Evolutionary conservation across 2,888 invertebrate species (phyloP), one percentile per base, ranked within the genome.

Genomic region (Caenorhabditis sp.): DNA sequence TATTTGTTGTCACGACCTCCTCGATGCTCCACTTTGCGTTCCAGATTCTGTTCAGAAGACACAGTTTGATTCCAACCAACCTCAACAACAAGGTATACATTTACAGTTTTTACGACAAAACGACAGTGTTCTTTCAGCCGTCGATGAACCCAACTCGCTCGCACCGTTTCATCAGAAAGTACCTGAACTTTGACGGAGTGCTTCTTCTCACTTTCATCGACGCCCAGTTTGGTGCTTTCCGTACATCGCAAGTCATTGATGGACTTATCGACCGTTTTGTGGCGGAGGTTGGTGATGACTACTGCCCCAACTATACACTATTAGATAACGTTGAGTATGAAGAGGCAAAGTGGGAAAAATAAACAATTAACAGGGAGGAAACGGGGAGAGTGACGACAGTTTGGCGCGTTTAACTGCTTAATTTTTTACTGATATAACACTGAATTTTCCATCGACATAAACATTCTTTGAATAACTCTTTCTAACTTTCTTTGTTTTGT

Each of bases 31-130:
- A 70, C 5, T 81, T 81, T 18, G 76, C 44, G 1, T 65, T 70
- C 67, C 81, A 81, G 51, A 65, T 81, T 18, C 47, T 81, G 3
- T 76, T 81, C 70, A 76, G 76, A 81, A 70, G 61, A 61, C 81
- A 81, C 40, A 65, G 69, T n/a, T 55, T 81, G 0, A 74, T 81
- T 32, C 81, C 81, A 20, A 81, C 81, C 51, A 81, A 76, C 24
- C 58, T 81, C 50, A 81, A 76, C 65, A 70, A 65, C 32, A 76
- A 76, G 65, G 70, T 69, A 47, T 11, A 13, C n/a, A n/a, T n/a
- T n/a, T n/a, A n/a, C n/a, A n/a, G n/a, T n/a, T n/a, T n/a, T n/a
- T n/a, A n/a, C n/a, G n/a, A n/a, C n/a, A n/a, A n/a, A n/a, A n/a
- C n/a, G n/a, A n/a, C n/a, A n/a, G n/a, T n/a, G n/a, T n/a, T n/a